phyloP scores from a whole-genome alignment of 2,888 invertebrate genomes.

The Dynastes hyllus region DNA sequence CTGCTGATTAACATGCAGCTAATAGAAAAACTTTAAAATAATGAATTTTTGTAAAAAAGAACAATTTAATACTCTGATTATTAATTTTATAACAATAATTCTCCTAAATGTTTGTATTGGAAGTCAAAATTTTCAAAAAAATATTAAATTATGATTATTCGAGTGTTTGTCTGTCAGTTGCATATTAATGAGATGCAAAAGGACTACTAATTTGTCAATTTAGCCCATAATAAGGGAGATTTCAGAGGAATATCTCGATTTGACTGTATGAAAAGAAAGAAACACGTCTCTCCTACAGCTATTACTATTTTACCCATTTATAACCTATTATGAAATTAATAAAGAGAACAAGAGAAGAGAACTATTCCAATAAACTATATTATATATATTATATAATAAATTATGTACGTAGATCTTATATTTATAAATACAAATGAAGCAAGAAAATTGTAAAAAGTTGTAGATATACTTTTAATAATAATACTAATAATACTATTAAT shows the following conservation, averaged over 20 bases:
- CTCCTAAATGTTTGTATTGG: too few relatives aligned
- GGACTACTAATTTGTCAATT: too few relatives aligned
- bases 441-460: slow-evolving; percentile 60
- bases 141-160: too few relatives aligned
- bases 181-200: too few relatives aligned
- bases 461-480: slow-evolving; percentile 62
- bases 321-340: slow-evolving; percentile 52
- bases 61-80: too few relatives aligned
- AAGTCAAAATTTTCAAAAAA: background rate
- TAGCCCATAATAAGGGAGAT: too few relatives aligned
- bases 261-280: slow-evolving; percentile 14
- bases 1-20: too few relatives aligned
- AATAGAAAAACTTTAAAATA: too few relatives aligned
- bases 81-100: too few relatives aligned
- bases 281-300: slow-evolving; percentile 41
- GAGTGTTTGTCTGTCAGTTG: too few relatives aligned
- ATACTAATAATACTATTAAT: slow-evolving; percentile 43
- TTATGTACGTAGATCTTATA: slow-evolving; percentile 60
- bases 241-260: slow-evolving; percentile 24
- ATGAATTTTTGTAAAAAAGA: too few relatives aligned
- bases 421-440: slow-evolving; percentile 57
- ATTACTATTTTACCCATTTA: slow-evolving; percentile 50
- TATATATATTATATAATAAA: slow-evolving; percentile 47
- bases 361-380: slow-evolving; percentile 59
- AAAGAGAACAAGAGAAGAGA: slow-evolving; percentile 26